A percentile compares a stretch with the other conserved stretches of the same genome.
Evolutionary conservation across 2,797 vertebrate species (phyloP).

Genomic region (Halcyon chelicuti): DNA sequence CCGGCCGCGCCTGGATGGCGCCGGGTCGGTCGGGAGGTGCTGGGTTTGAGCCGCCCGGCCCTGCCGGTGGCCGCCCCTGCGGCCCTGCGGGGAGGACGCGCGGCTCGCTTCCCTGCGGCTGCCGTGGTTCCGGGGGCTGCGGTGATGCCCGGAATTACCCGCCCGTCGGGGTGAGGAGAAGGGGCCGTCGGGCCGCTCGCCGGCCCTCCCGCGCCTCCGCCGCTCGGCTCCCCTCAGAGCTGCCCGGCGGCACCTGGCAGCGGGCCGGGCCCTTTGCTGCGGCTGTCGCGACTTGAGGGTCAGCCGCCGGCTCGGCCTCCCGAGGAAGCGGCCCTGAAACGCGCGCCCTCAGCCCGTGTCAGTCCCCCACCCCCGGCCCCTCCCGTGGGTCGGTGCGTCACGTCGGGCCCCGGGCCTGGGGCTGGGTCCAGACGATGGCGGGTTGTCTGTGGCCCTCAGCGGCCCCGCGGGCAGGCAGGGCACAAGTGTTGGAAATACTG

Average conservation of each 20-base stretch:
- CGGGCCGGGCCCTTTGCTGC: background rate
- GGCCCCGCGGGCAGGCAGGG: fast-evolving
- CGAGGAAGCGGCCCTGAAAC: fast-evolving
- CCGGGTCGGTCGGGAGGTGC: background rate
- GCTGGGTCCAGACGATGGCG: fast-evolving
- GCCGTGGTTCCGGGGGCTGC: too few relatives aligned
- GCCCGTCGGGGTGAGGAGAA: too few relatives aligned
- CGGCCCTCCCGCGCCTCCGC: too few relatives aligned
- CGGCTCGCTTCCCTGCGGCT: too few relatives aligned
- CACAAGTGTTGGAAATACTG: fast-evolving
- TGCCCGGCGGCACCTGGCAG: too few relatives aligned
- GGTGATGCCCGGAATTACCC: background rate
- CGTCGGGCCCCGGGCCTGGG: background rate
- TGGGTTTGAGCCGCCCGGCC: background rate
- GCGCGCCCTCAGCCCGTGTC: too few relatives aligned
- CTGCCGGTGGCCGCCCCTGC: background rate
- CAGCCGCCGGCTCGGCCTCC: background rate
- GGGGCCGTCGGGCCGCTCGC: background rate
- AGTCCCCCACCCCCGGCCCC: too few relatives aligned
- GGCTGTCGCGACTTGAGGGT: background rate
- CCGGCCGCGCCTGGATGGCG: too few relatives aligned
- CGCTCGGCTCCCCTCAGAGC: too few relatives aligned
- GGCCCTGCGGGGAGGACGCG: background rate
- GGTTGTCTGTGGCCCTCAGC: too few relatives aligned
- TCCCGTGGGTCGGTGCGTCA: too few relatives aligned